These are phyloP conservation scores for Spodoptera picta DNA, from an alignment of 2,888 invertebrate species.

Conservation along the genomic window DNA sequence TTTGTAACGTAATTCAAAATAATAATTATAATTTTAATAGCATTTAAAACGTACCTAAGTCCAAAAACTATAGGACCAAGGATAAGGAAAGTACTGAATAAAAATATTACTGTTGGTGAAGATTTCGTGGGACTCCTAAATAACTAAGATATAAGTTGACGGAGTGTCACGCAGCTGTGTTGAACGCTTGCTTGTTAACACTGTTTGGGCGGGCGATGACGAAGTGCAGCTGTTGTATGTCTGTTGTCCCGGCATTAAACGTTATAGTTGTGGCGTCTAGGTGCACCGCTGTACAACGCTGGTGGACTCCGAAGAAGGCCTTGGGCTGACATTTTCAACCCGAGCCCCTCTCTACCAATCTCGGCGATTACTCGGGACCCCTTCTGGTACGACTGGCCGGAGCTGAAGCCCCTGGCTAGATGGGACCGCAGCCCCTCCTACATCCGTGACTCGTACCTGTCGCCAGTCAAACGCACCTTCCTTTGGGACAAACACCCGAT, in stretches of 20 bases:
- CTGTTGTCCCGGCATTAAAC: conserved; percentile 79
- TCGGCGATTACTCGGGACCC: conserved; percentile 95
- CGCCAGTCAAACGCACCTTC: conserved; percentile 96
- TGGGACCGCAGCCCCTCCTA: conserved; percentile 93
- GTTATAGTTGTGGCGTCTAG: conserved; percentile 81
- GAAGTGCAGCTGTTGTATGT: conserved; percentile 71
- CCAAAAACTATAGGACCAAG: too few relatives aligned
- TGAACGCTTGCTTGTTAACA: conserved; percentile 65
- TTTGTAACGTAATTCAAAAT: too few relatives aligned
- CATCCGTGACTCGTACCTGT: conserved; percentile 96
- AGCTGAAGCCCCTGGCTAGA: conserved; percentile 93
- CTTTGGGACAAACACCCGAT: conserved; percentile 97
- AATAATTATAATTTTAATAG: too few relatives aligned
- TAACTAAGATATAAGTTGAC: conserved; percentile 27
- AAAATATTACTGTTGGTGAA: not conserved
- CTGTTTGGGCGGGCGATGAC: conserved; percentile 75
- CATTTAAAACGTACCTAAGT: not conserved
- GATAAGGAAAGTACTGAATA: too few relatives aligned
- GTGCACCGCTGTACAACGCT: conserved; percentile 92
- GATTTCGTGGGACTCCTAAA: conserved; percentile 31
- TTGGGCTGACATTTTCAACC: conserved; percentile 93
- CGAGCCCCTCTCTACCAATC: conserved; percentile 93
- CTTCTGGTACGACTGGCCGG: conserved; percentile 96
- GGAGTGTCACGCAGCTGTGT: conserved; percentile 44
- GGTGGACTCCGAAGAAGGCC: conserved; percentile 89